phyloP scores from a whole-genome alignment of 2,888 invertebrate species.

The Phanerotoma sp. region DNA sequence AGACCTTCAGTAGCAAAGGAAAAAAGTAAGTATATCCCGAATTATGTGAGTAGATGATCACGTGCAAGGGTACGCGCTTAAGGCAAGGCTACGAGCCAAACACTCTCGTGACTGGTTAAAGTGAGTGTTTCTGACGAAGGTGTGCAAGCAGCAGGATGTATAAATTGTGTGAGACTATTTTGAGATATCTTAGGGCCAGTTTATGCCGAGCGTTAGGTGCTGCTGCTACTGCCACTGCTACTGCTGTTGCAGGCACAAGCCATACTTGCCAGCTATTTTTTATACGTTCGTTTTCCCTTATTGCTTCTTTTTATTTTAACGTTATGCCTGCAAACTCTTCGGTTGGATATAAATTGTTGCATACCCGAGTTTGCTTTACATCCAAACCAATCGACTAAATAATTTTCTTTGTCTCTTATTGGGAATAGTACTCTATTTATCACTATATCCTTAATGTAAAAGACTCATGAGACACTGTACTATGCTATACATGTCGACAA shows the following conservation, averaged over 20 bases:
- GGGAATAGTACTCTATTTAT: too few species aligned
- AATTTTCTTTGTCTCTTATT: background rate
- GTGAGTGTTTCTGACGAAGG: slow-evolving; percentile 34
- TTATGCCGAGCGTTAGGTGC: slow-evolving; percentile 50
- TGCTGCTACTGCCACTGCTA: slow-evolving; percentile 36
- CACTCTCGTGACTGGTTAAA: slow-evolving; percentile 5
- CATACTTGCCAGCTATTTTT: slow-evolving; percentile 34
- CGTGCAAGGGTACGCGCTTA: background rate
- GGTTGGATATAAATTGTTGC: slow-evolving; percentile 3
- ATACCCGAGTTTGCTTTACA: slow-evolving; percentile 23
- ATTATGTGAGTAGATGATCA: slow-evolving; percentile 3
- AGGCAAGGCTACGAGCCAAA: slow-evolving; percentile 4
- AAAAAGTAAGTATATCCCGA: slow-evolving; percentile 1
- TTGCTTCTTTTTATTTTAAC: slow-evolving; percentile 14
- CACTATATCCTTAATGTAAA: too few species aligned
- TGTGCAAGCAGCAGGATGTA: slow-evolving; percentile 53
- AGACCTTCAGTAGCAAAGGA: slow-evolving; percentile 2
- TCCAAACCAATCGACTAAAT: slow-evolving; percentile 1
- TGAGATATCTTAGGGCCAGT: slow-evolving; percentile 52
- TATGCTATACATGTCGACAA: too few species aligned
- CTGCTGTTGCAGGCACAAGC: slow-evolving; percentile 36
- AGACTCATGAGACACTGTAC: too few species aligned
- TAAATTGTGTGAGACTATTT: slow-evolving; percentile 55
- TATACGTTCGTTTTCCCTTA: slow-evolving; percentile 25
- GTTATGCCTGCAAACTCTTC: slow-evolving; percentile 10